These are phyloP conservation scores for Champsocephalus esox DNA, from an alignment of 2,797 vertebrate species.

Conservation along the genomic window DNA sequence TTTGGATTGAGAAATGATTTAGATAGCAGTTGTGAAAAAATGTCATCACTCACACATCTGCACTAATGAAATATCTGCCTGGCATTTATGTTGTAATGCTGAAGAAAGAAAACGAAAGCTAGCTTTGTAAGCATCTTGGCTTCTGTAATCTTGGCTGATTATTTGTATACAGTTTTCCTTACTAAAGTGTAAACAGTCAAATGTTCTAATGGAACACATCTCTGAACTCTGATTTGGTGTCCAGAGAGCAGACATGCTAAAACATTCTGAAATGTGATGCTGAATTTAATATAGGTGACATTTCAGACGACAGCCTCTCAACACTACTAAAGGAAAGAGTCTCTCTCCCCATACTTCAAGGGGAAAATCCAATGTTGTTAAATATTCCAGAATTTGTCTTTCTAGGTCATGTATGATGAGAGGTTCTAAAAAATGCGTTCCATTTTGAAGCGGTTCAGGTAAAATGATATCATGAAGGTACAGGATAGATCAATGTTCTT, in stretches of 20 bases:
- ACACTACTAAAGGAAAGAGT: background rate
- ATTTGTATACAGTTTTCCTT: constrained; percentile 40
- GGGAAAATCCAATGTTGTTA: constrained; percentile 19
- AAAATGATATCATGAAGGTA: constrained; percentile 38
- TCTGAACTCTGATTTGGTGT: constrained; percentile 31
- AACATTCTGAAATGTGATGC: constrained; percentile 41
- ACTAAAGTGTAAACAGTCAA: constrained; percentile 73
- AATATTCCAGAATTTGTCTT: constrained; percentile 48
- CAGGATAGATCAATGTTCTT: constrained; percentile 35
- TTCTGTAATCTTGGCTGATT: constrained; percentile 50
- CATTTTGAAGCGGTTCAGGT: constrained; percentile 33
- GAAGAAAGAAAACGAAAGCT: constrained; percentile 38
- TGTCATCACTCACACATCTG: constrained; percentile 41
- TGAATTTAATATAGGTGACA: constrained; percentile 37
- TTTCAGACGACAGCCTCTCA: constrained; percentile 31
- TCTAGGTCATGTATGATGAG: constrained; percentile 26
- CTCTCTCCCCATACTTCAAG: constrained; percentile 12
- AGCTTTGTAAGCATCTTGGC: constrained; percentile 52
- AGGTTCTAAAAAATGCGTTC: constrained; percentile 47
- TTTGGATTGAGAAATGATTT: constrained; percentile 30
- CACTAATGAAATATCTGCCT: constrained; percentile 41
- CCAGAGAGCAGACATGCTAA: constrained; percentile 33
- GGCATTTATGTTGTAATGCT: constrained; percentile 35
- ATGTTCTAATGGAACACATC: constrained; percentile 56
- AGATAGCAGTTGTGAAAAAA: constrained; percentile 26